These are phyloP conservation scores for Cataglyphis livida DNA, from an alignment of 2,888 invertebrate genomes.

Conservation along the genomic window DNA sequence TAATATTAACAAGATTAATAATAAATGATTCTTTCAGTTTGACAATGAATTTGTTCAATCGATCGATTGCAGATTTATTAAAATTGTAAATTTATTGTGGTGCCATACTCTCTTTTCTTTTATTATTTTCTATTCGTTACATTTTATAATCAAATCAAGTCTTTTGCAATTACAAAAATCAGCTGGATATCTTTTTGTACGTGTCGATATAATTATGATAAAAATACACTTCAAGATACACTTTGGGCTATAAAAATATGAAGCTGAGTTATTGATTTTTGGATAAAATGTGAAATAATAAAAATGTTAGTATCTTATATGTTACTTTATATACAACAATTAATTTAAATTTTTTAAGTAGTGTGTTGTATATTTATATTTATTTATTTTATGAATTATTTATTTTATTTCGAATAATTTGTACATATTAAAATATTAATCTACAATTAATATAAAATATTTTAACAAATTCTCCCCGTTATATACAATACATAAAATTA, in stretches of 20 bases:
- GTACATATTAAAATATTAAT: not conserved
- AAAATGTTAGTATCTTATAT: not conserved
- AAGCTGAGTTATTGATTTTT: not conserved
- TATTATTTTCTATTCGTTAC: not conserved
- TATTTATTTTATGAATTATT: not conserved
- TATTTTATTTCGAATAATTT: not conserved
- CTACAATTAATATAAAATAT: not conserved
- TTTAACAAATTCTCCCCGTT: not conserved
- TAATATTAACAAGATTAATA: not conserved
- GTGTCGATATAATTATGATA: not conserved
- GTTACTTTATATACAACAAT: not conserved
- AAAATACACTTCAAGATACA: not conserved
- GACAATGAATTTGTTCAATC: slow-evolving; percentile 45
- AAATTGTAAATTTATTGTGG: not conserved
- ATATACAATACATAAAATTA: not conserved
- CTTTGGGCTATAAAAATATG: not conserved
- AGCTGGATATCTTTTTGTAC: not conserved
- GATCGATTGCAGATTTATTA: slow-evolving; percentile 44
- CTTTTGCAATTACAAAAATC: not conserved
- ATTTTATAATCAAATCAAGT: not conserved
- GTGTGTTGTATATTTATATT: not conserved
- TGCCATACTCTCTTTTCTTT: not conserved
- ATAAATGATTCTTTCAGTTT: slow-evolving; percentile 24
- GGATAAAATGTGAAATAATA: not conserved
- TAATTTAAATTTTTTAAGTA: slow-evolving; percentile 15